Conservation (phyloP, 1,140 invertebrate species). For the Drosophila ogumai region DNA sequence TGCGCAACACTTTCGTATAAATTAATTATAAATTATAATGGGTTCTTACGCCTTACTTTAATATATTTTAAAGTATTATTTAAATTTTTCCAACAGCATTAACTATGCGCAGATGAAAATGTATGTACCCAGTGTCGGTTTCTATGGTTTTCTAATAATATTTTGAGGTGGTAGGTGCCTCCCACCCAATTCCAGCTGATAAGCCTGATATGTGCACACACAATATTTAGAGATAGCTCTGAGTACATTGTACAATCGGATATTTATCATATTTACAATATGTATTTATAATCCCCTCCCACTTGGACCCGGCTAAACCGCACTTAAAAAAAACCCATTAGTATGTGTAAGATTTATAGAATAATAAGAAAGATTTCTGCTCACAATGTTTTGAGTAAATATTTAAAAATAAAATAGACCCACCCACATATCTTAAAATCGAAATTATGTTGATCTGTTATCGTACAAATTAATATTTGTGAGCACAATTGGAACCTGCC, state of each 20-base stretch:
- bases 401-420: background rate
- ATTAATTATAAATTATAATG: no score
- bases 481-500: constrained; percentile 4
- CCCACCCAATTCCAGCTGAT: constrained; percentile 18
- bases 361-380: background rate
- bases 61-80: background rate
- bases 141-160: constrained; percentile 33
- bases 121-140: constrained; percentile 28
- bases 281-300: constrained; percentile 3
- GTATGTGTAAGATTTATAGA: constrained; percentile 1
- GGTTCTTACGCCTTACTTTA: no score
- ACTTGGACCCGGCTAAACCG: background rate
- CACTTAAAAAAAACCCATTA: no score
- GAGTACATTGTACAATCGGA: constrained; percentile 7
- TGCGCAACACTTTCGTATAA: no score
- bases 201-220: constrained; percentile 15
- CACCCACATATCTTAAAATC: background rate
- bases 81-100: background rate
- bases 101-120: constrained; percentile 29
- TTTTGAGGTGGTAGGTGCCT: constrained; percentile 10
- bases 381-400: background rate
- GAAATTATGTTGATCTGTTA: background rate
- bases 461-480: constrained; percentile 1
- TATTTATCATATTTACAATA: constrained; percentile 14
- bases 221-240: constrained; percentile 14